Evolutionary conservation across 2,113 vertebrate species (phyloP).

Genomic region (Jaculus jaculus): DNA sequence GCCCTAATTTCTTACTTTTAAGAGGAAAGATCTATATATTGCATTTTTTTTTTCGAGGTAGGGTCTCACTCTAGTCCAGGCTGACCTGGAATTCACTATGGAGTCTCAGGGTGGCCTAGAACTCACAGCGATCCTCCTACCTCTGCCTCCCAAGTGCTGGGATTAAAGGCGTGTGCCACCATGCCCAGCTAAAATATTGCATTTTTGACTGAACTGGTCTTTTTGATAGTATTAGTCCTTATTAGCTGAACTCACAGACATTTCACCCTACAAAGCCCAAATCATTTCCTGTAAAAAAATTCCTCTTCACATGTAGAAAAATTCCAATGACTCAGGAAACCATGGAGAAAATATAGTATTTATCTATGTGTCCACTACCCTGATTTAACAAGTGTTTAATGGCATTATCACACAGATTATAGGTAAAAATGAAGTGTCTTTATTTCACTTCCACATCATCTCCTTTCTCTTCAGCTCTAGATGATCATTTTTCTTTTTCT

Average conservation of each 20-base stretch:
- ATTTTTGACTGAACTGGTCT: not conserved
- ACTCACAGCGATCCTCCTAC: too few species aligned
- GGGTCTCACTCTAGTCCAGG: too few species aligned
- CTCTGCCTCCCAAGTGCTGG: too few species aligned
- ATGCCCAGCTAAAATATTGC: too few species aligned
- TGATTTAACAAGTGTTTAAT: conserved; percentile 21
- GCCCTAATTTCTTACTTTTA: conserved; percentile 13
- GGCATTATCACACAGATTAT: too few species aligned
- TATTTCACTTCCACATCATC: not conserved
- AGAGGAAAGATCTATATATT: conserved; percentile 29
- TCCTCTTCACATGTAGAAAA: conserved; percentile 1
- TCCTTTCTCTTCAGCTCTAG: not conserved
- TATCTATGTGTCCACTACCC: not conserved
- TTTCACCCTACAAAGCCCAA: conserved; percentile 15
- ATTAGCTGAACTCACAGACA: not conserved
- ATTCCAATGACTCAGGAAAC: conserved; percentile 31
- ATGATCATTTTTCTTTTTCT: not conserved
- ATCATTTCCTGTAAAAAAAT: conserved; percentile 36
- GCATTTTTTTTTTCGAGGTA: too few species aligned
- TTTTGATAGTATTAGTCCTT: not conserved
- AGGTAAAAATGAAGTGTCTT: not conserved
- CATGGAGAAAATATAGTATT: not conserved
- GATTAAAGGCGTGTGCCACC: too few species aligned
- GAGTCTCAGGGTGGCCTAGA: too few species aligned
- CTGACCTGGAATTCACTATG: too few species aligned